Base-by-base conservation (phyloP, 2,113 vertebrate species). In the Colossoma macropomum region DNA sequence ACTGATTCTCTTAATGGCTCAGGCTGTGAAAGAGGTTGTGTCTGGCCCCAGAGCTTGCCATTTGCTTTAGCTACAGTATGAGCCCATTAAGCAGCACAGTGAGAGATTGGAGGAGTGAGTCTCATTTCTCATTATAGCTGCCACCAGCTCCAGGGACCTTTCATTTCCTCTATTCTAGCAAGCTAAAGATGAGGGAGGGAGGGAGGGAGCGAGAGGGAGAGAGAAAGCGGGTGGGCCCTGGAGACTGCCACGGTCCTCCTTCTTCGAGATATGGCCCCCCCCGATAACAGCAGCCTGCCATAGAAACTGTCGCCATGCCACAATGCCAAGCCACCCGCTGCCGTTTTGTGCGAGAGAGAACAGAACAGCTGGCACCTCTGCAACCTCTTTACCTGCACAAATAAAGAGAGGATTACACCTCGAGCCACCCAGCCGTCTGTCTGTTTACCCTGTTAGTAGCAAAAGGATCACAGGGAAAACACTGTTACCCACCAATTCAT, bases 281-380 rank as follows among this genome's bases (percentile, higher is more conserved):
- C 38, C 93, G 96, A 97, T 98, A 97, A 95, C 92, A 94, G 94
- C 94, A 94, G 94, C 92, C 91, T 93, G 93, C 85, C 81, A 82
- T 94, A 94, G 93, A 92, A 82, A 89, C 93, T 92, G 94, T 93
- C 95, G 91, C 95, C 92, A 92, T 81, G 92, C 95, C 95, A 96
- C 94, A 94, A 94, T 92, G 92, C 93, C 95, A 72, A 48, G 63
- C 77, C 74, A 80, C 78, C 60, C 84, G 68, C 59, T 54, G 68
- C 52, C 62, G 81, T 85, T 84, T 54, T 66, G 52, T 77, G 62
- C 48, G 76, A 65, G 82, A 76, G 93, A 80, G 86, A 86, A 93
- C 92, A 90, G 93, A 96, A 95, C 95, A 96, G 95, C 95, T 96
- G 96, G 95, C 94, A 94, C 92, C 94, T 95, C 93, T 94, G 92